These are phyloP conservation scores for Columba livia DNA, from an alignment of 2,113 vertebrate species.

Conservation along the genomic window DNA sequence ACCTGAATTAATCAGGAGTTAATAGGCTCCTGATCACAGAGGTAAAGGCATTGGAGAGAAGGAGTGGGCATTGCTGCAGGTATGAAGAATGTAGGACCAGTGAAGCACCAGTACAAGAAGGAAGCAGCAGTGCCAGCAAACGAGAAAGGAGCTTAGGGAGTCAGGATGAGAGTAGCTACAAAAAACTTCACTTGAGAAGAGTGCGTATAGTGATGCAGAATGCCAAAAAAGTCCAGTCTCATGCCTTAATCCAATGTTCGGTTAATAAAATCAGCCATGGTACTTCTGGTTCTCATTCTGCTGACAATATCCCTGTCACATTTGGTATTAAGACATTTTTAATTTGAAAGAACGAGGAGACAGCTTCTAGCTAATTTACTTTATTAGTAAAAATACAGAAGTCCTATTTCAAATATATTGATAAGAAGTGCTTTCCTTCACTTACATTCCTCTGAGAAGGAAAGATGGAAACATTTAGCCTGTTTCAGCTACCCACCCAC, in stretches of 20 bases:
- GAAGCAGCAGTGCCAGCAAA: neutral
- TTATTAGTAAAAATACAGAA: neutral
- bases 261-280: neutral
- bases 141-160: neutral
- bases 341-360: neutral
- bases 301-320: neutral
- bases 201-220: neutral
- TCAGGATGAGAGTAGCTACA: neutral
- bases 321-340: neutral
- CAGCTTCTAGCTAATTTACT: neutral
- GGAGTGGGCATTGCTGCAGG: neutral
- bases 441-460: neutral
- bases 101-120: neutral
- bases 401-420: neutral
- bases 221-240: neutral
- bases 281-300: neutral
- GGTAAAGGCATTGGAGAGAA: neutral
- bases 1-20: neutral
- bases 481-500: neutral
- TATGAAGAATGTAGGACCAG: neutral
- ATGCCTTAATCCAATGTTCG: neutral
- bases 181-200: neutral
- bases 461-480: neutral
- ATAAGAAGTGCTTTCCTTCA: neutral
- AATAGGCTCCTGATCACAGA: neutral